Percentiles rank a stretch among this genome's conserved stretches.
These are phyloP conservation scores for Lasioglossum figueresi DNA, from an alignment of 2,888 invertebrate genomes.

Conservation along the genomic window DNA sequence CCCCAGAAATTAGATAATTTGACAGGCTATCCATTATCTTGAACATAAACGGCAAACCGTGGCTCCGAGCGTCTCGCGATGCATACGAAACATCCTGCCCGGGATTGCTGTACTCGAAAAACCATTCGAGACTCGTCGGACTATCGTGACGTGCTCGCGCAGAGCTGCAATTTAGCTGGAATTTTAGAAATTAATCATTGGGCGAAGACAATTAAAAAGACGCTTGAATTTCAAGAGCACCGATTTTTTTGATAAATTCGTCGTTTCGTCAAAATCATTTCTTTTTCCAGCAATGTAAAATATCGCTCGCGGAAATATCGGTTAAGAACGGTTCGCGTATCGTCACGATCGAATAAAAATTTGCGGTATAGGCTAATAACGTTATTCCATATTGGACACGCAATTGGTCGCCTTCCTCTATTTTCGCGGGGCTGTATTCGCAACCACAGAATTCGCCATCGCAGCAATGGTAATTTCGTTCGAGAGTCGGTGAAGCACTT, in stretches of 20 bases:
- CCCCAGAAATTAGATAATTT: conserved; percentile 14
- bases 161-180: background rate
- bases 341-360: background rate
- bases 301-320: too few species aligned
- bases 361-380: background rate
- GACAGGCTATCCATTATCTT: conserved; percentile 4
- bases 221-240: too few species aligned
- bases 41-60: background rate
- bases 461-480: background rate
- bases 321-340: background rate
- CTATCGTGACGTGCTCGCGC: too few species aligned
- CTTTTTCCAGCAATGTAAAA: too few species aligned
- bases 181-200: too few species aligned
- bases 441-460: background rate
- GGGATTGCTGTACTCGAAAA: background rate
- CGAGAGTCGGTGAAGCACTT: conserved; percentile 22
- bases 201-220: too few species aligned
- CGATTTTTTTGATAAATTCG: too few species aligned
- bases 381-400: too few species aligned
- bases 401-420: background rate
- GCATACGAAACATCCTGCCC: background rate
- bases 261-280: too few species aligned
- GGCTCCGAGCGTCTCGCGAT: background rate
- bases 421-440: background rate
- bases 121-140: background rate